Percentiles rank a stretch among this genome's conserved stretches.
Conservation (phyloP, 2,113 vertebrate species). For the Euleptes europaea region DNA sequence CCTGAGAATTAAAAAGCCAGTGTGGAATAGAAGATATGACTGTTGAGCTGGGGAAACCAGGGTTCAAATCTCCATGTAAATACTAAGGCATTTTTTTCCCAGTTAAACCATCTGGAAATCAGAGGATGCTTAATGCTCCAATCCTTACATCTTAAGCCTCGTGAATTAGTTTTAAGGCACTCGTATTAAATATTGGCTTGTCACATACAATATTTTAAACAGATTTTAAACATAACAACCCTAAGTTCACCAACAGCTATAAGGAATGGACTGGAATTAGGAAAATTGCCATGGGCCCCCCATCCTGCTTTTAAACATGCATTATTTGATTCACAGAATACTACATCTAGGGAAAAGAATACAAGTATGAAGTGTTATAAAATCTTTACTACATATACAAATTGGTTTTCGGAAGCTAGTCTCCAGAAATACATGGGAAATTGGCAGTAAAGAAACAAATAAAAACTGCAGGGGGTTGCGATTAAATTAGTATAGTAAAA, state of each 20-base stretch:
- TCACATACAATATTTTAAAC: background rate
- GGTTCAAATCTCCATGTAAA: background rate
- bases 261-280: background rate
- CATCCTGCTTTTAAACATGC: background rate
- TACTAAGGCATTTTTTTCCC: background rate
- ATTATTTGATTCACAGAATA: background rate
- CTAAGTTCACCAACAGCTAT: background rate
- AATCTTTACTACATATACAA: background rate
- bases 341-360: background rate
- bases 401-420: background rate
- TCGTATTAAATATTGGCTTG: background rate
- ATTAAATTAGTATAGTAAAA: background rate
- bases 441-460: background rate
- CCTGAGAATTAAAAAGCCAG: background rate
- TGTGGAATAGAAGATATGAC: background rate
- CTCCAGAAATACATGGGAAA: background rate
- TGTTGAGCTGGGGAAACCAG: background rate
- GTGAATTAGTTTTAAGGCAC: background rate
- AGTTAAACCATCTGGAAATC: background rate
- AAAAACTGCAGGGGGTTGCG: background rate
- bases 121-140: background rate
- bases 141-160: background rate
- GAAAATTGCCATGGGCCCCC: background rate
- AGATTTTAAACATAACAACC: background rate
- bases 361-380: background rate